Percentiles rank a stretch among this genome's conserved stretches.
These are phyloP conservation scores for Iselma pallidipennis DNA, from an alignment of 2,888 invertebrate species.

Conservation along the genomic window DNA sequence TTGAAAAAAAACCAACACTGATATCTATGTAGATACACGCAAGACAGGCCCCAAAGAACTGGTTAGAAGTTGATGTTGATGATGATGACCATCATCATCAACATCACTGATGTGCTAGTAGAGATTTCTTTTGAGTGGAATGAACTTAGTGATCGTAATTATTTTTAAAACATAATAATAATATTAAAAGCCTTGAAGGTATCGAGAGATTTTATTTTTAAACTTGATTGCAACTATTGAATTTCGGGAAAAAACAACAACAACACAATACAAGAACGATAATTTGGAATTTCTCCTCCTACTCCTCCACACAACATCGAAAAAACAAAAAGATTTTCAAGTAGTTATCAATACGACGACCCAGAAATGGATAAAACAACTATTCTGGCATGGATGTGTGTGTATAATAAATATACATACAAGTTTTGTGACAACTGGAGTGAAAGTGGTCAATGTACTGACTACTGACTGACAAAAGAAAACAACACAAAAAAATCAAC, in stretches of 20 bases:
- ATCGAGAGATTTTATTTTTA: slow-evolving; percentile 24
- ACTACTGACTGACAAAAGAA: slow-evolving; percentile 6
- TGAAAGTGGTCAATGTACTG: slow-evolving; percentile 28
- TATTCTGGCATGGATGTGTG: no score
- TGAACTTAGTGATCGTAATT: slow-evolving; percentile 24
- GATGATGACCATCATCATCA: slow-evolving; percentile 28
- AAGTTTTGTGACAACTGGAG: slow-evolving; percentile 11
- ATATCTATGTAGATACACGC: slow-evolving; percentile 25
- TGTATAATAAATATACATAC: background rate
- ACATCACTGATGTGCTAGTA: slow-evolving; percentile 9
- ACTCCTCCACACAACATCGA: background rate
- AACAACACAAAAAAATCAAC: background rate
- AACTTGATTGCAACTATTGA: background rate
- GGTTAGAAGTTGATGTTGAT: slow-evolving; percentile 22
- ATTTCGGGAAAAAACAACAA: background rate
- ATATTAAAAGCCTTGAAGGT: slow-evolving; percentile 11
- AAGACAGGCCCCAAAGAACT: slow-evolving; percentile 25
- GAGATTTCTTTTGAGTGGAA: slow-evolving; percentile 8
- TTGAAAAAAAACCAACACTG: background rate
- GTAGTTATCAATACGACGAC: background rate
- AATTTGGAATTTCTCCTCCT: background rate
- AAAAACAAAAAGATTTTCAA: background rate
- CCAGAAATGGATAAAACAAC: no score
- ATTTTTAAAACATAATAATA: slow-evolving; percentile 24
- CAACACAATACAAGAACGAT: background rate